phyloP scores from a whole-genome alignment of 2,113 vertebrate species.

The Casuarius casuarius region DNA sequence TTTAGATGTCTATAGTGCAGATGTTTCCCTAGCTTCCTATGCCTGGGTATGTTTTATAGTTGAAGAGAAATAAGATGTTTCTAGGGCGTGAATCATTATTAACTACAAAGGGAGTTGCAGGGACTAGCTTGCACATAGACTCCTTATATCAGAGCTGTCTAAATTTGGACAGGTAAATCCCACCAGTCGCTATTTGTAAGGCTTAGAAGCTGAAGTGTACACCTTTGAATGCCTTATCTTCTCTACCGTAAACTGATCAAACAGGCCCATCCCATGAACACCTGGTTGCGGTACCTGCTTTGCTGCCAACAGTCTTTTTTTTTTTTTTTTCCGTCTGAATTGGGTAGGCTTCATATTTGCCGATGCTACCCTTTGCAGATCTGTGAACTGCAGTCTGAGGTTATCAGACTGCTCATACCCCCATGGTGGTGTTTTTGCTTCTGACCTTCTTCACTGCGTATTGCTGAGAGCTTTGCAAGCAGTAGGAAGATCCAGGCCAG shows the following conservation, averaged over 20 bases:
- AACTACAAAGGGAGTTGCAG: not conserved
- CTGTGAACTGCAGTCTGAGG: not conserved
- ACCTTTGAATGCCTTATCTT: not conserved
- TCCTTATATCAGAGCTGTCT: not conserved
- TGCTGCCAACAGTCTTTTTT: not conserved
- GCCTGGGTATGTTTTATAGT: not conserved
- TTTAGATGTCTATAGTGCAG: not conserved
- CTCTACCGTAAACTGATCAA: not conserved
- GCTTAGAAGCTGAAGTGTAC: not conserved
- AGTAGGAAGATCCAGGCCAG: not conserved
- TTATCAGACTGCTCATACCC: not conserved
- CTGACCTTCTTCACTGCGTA: not conserved
- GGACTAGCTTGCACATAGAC: not conserved
- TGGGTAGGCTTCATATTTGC: not conserved
- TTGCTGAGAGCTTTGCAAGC: not conserved
- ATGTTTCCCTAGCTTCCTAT: not conserved
- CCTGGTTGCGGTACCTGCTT: not conserved
- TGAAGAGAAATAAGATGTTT: not conserved
- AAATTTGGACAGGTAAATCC: not conserved
- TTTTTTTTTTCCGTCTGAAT: not conserved
- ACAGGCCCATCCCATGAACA: not conserved
- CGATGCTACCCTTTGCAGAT: not conserved
- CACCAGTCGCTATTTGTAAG: not conserved
- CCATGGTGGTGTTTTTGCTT: not conserved
- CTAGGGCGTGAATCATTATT: not conserved